Evolutionary conservation across 2,797 vertebrate species (phyloP).

Genomic region (Monodelphis domestica): DNA sequence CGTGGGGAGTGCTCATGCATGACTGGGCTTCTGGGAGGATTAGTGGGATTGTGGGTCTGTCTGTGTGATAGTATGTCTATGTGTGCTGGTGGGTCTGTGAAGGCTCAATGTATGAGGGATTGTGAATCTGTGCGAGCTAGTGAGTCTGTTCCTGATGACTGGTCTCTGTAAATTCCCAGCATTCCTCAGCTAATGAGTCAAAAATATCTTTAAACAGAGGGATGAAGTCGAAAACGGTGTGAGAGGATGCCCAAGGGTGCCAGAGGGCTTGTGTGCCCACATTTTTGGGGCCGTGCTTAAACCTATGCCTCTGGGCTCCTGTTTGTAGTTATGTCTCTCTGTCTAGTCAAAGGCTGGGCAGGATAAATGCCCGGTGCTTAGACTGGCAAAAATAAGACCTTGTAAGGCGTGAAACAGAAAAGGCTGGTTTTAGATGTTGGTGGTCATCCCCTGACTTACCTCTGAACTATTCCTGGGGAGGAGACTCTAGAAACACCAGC

Average conservation of each 20-base stretch:
- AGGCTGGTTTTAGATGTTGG: slow-evolving; percentile 52
- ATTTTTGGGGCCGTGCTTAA: background rate
- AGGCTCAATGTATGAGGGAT: background rate
- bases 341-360: slow-evolving; percentile 35
- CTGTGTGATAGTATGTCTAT: background rate
- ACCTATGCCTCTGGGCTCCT: slow-evolving; percentile 23
- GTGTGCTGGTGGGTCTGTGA: background rate
- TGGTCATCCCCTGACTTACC: slow-evolving; percentile 67
- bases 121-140: background rate
- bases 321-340: slow-evolving; percentile 61
- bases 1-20: background rate
- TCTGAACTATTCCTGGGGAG: slow-evolving; percentile 79
- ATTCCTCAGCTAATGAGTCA: slow-evolving; percentile 84
- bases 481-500: slow-evolving; percentile 68
- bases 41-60: background rate
- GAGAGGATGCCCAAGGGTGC: background rate
- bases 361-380: slow-evolving; percentile 51
- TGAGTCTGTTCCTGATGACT: background rate
- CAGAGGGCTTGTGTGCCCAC: background rate
- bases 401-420: slow-evolving; percentile 77
- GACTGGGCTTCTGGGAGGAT: background rate
- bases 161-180: slow-evolving; percentile 65
- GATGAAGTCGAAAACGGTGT: slow-evolving; percentile 57
- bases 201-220: slow-evolving; percentile 69
- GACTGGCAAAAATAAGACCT: slow-evolving; percentile 69